Conservation (phyloP, 2,113 vertebrate genomes). For the Ivindomyrus marchei region DNA sequence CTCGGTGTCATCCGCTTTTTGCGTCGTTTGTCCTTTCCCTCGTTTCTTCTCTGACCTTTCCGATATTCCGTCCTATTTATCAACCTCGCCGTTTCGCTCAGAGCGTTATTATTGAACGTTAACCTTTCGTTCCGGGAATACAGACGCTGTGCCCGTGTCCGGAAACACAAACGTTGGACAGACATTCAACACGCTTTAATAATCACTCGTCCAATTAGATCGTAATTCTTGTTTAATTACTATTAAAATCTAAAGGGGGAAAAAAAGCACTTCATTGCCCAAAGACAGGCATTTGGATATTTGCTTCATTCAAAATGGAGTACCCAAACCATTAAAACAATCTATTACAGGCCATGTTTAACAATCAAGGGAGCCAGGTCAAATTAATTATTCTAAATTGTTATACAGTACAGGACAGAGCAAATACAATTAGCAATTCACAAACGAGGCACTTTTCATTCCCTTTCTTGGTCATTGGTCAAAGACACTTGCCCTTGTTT, state of each 20-base stretch:
- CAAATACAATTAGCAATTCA: constrained; percentile 11
- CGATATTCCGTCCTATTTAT: constrained; percentile 45
- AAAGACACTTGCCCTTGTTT: not conserved
- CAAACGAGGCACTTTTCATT: not conserved
- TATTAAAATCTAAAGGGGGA: not conserved
- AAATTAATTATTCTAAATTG: constrained; percentile 15
- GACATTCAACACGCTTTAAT: not conserved
- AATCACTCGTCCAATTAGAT: not conserved
- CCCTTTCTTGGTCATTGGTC: not conserved
- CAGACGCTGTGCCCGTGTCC: constrained; percentile 5
- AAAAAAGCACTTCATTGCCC: not conserved
- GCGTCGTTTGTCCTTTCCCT: constrained; percentile 82
- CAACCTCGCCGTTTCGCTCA: constrained; percentile 42
- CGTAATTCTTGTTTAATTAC: not conserved
- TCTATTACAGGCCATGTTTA: constrained; percentile 1
- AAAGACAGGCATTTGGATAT: constrained; percentile 6
- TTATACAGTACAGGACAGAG: constrained; percentile 5
- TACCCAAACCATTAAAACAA: not conserved
- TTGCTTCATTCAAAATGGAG: not conserved
- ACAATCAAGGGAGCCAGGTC: not conserved
- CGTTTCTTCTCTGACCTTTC: constrained; percentile 66
- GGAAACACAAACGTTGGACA: not conserved
- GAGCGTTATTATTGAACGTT: constrained; percentile 30
- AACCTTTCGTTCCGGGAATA: constrained; percentile 14
- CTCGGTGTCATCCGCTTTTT: constrained; percentile 90